Base-by-base conservation (phyloP, 2,113 vertebrate genomes). In the Procavia capensis region DNA sequence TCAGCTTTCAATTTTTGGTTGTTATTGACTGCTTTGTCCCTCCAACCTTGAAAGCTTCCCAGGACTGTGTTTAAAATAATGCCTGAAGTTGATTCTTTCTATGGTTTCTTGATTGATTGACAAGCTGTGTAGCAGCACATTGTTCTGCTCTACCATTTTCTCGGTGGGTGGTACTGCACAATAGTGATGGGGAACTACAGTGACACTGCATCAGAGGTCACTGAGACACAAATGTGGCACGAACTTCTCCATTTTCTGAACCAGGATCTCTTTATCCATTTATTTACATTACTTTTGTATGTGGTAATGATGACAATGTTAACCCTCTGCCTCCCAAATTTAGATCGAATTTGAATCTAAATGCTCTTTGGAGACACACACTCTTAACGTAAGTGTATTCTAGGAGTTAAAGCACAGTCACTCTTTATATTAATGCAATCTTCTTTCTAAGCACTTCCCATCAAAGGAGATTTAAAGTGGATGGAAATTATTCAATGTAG, bases 211-310 rank as follows among this genome's bases (percentile, higher is more conserved):
- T 95, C 94, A 78, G 54, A 96, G 92, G 72, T 95, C 36, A 89
- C 88, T 86, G 88, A 86, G 95, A 96, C 94, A 85, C 93, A 93
- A 96, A 97, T 94, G 92, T 87, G 91, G 92, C 80, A 90, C 41
- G 27, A 95, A 93, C 54, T 96, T 97, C 45, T 91, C 88, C 59
- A 66, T 85, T 92, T 9, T 10, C 34, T 81, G 74, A 92, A 92
- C 20, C 36, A 47, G 6, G 41, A 82, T 96, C n/a, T 13, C 43
- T 96, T 95, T 96, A 93, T 89, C 24, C 45, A 91, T 88, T 96
- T 94, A 94, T n/a, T 85, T 78, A 34, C 20, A 91, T 66, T 50
- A 45, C 78, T 96, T 93, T 91, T 88, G 24, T 66, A 80, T 78
- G 39, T 34, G 68, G 43, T 34, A 80, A 19, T 76, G 13, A 57